Percentiles rank a stretch among this genome's conserved stretches.
phyloP scores from a whole-genome alignment of 2,797 vertebrate species.

The Gambusia yucatana region DNA sequence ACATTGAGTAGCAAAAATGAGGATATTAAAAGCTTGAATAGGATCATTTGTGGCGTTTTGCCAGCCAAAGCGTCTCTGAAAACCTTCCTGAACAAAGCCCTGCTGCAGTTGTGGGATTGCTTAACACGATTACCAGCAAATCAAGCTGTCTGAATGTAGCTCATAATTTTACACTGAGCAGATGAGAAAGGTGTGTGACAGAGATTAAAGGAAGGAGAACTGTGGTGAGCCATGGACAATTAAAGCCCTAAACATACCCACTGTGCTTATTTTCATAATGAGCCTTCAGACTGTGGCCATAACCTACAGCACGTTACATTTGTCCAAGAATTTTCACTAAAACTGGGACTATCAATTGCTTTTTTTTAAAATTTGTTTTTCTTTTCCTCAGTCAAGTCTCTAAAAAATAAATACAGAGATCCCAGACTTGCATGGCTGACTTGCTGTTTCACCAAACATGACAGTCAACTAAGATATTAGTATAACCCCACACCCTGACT shows the following conservation, averaged over 20 bases:
- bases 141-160: conserved; percentile 64
- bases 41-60: conserved; percentile 44
- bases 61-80: conserved; percentile 59
- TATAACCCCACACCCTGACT: conserved; percentile 23
- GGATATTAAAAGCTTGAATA: conserved; percentile 36
- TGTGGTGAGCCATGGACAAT: conserved; percentile 39
- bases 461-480: conserved; percentile 44
- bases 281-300: background rate
- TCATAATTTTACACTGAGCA: conserved; percentile 72
- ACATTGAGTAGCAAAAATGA: conserved; percentile 29
- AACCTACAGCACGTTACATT: background rate
- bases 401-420: background rate
- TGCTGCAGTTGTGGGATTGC: conserved; percentile 71
- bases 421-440: conserved; percentile 11
- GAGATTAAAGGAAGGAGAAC: conserved; percentile 78
- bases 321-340: background rate
- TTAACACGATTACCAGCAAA: conserved; percentile 77
- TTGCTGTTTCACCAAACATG: conserved; percentile 51
- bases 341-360: background rate
- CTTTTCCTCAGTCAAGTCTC: background rate
- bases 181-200: conserved; percentile 74
- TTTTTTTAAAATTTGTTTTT: background rate
- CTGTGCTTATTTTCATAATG: conserved; percentile 38
- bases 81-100: conserved; percentile 68
- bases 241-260: conserved; percentile 12